Conservation (phyloP, 2,797 vertebrate species). For the Poecilia picta region DNA sequence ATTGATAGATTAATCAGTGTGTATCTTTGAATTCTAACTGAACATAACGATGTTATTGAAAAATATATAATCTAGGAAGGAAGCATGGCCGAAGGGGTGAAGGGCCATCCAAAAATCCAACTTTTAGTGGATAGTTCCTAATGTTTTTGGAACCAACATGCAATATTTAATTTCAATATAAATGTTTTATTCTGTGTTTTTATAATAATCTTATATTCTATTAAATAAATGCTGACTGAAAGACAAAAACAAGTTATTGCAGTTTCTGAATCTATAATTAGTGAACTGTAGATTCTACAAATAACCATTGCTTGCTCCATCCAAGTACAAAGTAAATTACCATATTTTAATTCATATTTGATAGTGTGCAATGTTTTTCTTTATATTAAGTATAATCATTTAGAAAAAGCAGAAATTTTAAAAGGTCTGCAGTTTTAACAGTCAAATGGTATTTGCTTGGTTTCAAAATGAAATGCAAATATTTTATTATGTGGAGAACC, state of each 20-base stretch:
- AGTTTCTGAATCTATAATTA: no score
- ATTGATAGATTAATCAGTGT: not conserved
- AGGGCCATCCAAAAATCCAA: not conserved
- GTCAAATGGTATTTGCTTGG: not conserved
- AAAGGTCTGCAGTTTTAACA: not conserved
- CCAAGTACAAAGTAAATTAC: no score
- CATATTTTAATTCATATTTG: not conserved
- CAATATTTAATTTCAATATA: not conserved
- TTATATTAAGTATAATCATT: not conserved
- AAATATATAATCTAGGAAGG: not conserved
- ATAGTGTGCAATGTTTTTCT: not conserved
- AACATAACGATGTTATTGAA: not conserved
- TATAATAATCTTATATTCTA: not conserved
- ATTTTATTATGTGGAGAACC: not conserved
- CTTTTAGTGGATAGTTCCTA: not conserved
- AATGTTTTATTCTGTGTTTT: not conserved
- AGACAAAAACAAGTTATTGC: not conserved
- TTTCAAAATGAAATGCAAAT: not conserved
- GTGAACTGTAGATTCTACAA: no score
- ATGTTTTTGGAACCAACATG: not conserved
- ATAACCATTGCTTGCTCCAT: no score
- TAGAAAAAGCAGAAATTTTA: not conserved
- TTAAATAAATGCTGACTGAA: not conserved
- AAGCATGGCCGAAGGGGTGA: no score
- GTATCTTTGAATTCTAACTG: not conserved